Evolutionary conservation across 2,888 invertebrate genomes (phyloP).

Genomic region (Lasioglossum zephyrum): DNA sequence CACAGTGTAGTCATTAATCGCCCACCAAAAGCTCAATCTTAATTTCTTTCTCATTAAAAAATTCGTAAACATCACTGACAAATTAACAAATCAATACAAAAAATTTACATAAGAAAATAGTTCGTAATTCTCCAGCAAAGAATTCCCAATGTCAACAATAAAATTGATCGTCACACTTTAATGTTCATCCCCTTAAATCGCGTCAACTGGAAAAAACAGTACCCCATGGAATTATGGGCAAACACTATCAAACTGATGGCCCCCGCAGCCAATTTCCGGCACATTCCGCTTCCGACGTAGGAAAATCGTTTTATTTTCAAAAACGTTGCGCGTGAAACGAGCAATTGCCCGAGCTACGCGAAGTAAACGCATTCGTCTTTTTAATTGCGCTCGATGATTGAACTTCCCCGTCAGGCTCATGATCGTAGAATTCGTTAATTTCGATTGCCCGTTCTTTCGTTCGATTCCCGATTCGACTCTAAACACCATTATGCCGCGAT

Average conservation of each 20-base stretch:
- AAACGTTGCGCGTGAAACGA: slow-evolving; percentile 11
- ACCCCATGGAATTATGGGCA: background rate
- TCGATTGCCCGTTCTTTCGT: background rate
- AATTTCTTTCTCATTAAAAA: too few relatives aligned
- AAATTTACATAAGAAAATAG: background rate
- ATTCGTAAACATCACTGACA: background rate
- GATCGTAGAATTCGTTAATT: slow-evolving; percentile 1
- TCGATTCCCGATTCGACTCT: background rate
- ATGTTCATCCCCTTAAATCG: background rate
- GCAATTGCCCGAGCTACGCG: background rate
- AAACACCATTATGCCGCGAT: background rate
- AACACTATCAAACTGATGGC: too few relatives aligned
- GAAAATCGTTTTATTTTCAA: background rate
- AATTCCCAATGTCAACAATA: background rate
- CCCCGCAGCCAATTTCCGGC: background rate
- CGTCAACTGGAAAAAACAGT: background rate
- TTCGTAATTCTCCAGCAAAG: too few relatives aligned
- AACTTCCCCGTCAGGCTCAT: background rate
- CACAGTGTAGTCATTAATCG: too few relatives aligned
- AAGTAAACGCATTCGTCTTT: slow-evolving; percentile 5
- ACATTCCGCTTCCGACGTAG: background rate
- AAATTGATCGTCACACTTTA: background rate
- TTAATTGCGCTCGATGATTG: slow-evolving; percentile 26
- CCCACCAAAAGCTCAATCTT: too few relatives aligned
- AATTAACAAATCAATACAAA: background rate